Base-by-base conservation (phyloP, 2,113 vertebrate species). In the Podilymbus podiceps region DNA sequence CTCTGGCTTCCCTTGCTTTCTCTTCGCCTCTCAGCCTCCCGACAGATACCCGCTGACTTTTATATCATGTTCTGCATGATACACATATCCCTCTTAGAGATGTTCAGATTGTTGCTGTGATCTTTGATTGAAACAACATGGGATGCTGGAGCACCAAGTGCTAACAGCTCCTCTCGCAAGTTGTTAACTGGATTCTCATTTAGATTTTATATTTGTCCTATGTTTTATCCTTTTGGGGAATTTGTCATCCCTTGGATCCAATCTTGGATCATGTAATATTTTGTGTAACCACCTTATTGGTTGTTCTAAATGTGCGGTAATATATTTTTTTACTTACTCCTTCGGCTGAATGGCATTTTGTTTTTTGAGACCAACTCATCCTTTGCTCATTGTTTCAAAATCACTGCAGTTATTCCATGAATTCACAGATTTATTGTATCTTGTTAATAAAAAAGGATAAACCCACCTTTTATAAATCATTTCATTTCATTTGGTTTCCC, bases 191-290 rank as follows among this genome's bases (percentile, higher is more conserved):
- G 40, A 68, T 59, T 93, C 83, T 83, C 49, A 49, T 75, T 81
- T 83, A 84, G 72, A 38, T 72, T 84, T 94, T 73, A 22, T 50
- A 74, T 77, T 88, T 82, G 35, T 44, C 47, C n/a, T 52, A 3
- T 59, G 64, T 78, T 91, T 82, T 83, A 50, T 66, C 59, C 68
- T 95, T 76, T 55, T 11, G 18, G 15, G 58, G 55, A 88, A 87
- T 93, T 91, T 95, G 56, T 91, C 94, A 83, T 80, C 81, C 72
- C 31, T 95, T 38, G 38, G 38, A 94, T 97, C 96, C 95, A 96
- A 95, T 96, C 84, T 88, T 74, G n/a, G 71, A 79, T 79, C 75
- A 59, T 93, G 56, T 22, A 75, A 92, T 87, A 84, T 63, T 69
- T 52, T 81, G 72, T 68, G 63, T 72, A 91, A 83, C 71, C 3